Conservation (phyloP, 2,113 vertebrate species). For the Psittacus erithacus region DNA sequence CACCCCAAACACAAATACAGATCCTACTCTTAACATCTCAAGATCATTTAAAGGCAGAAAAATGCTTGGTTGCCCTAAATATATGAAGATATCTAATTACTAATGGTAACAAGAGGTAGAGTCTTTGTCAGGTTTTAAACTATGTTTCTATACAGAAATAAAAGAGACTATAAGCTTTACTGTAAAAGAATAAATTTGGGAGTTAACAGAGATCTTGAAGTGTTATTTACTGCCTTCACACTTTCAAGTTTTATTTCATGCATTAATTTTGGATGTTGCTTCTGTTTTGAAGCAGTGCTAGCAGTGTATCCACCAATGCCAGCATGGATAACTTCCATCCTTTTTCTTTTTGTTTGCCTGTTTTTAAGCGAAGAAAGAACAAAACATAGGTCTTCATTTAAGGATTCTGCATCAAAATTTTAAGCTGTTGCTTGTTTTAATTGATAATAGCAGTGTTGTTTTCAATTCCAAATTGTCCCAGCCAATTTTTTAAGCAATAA, state of each 20-base stretch:
- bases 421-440: neutral
- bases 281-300: neutral
- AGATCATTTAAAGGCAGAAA: neutral
- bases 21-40: neutral
- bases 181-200: neutral
- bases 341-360: neutral
- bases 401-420: neutral
- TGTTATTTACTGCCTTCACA: neutral
- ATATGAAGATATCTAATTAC: neutral
- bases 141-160: neutral
- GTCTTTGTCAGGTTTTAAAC: neutral
- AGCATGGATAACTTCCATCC: neutral
- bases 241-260: neutral
- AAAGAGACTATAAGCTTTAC: neutral
- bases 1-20: neutral
- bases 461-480: neutral
- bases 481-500: neutral
- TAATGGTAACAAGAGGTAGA: neutral
- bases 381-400: neutral
- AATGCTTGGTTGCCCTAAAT: neutral
- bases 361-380: neutral
- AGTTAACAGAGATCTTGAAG: neutral
- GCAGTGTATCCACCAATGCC: neutral
- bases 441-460: neutral
- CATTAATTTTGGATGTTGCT: neutral